These are phyloP conservation scores for Rosalia funebris DNA, from an alignment of 2,888 invertebrate genomes.

Conservation along the genomic window DNA sequence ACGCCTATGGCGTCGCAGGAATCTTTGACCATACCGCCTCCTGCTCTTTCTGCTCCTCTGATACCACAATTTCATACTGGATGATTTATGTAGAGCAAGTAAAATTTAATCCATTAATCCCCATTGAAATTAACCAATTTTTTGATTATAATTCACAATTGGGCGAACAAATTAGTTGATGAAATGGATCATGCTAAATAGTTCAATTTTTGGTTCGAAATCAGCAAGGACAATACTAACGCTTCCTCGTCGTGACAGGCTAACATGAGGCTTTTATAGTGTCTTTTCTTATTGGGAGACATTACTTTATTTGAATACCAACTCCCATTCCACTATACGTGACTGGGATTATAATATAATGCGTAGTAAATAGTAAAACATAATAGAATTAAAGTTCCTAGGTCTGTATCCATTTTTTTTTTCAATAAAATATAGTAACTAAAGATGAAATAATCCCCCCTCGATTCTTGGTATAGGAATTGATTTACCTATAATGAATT, in stretches of 20 bases:
- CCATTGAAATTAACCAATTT: conserved; percentile 27
- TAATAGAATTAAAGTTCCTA: too few species aligned
- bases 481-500: too few species aligned
- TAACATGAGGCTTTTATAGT: conserved; percentile 33
- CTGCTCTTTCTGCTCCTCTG: conserved; percentile 47
- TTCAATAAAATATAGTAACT: too few species aligned
- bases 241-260: conserved; percentile 50
- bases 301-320: too few species aligned
- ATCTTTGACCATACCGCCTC: conserved; percentile 8
- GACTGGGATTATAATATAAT: too few species aligned
- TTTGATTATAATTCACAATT: background rate
- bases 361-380: too few species aligned
- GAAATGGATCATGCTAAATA: conserved; percentile 30
- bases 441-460: too few species aligned
- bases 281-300: too few species aligned
- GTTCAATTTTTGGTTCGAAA: conserved; percentile 28
- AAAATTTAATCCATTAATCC: conserved; percentile 39
- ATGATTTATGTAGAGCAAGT: conserved; percentile 61
- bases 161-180: conserved; percentile 3
- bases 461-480: too few species aligned
- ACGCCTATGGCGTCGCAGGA: background rate
- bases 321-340: too few species aligned
- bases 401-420: too few species aligned
- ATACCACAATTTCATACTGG: conserved; percentile 55
- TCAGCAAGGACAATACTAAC: conserved; percentile 52